Evolutionary conservation across 1,140 invertebrate genomes (phyloP), one percentile per base, ranked within the genome.

Genomic region (Drosophila cardini): DNA sequence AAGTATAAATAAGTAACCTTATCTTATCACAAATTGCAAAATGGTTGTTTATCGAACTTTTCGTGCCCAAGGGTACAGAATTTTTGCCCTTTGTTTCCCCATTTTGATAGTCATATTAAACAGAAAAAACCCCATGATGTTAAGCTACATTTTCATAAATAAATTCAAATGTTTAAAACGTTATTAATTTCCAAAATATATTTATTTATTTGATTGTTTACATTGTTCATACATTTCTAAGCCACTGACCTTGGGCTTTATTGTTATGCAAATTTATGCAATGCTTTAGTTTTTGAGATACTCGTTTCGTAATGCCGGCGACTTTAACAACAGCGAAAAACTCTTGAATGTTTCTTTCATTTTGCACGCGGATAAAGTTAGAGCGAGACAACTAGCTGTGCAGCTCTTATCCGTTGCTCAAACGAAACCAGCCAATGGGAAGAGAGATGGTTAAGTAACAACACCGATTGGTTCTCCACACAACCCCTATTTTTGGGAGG

Each of bases 211-310:
- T 16, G 21, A 34, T 18, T 61, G 42, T 60, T 65, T 56, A 75
- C 60, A 71, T 11, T 34, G 38, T 26, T 11, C 8, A 67, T 78
- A 61, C 52, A 72, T 67, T 26, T 26, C 21, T 26, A 50, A 56
- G 42, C 18, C 55, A 60, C 34, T 69, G 83, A 87, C 82, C 82
- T 85, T 85, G 82, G 82, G 57, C 63, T 69, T 9, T 26, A 60
- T 76, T 70, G 62, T 65, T n/a, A 76, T 81, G 70, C 43, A 81
- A 56, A 85, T 72, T 78, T 82, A 87, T 86, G 79, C 68, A 78
- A 70, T 78, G 67, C 16, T 13, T 43, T 11, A 6, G 18, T 42
- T 13, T 18, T 30, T 36, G 13, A 74, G 30, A 68, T 30, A 55
- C 42, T 50, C 55, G 15, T 34, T 7, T 9, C 8, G 11, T n/a